Evolutionary conservation across 2,797 vertebrate genomes (phyloP), one percentile per base, ranked within the genome.

Genomic region (Acridotheres tristis): DNA sequence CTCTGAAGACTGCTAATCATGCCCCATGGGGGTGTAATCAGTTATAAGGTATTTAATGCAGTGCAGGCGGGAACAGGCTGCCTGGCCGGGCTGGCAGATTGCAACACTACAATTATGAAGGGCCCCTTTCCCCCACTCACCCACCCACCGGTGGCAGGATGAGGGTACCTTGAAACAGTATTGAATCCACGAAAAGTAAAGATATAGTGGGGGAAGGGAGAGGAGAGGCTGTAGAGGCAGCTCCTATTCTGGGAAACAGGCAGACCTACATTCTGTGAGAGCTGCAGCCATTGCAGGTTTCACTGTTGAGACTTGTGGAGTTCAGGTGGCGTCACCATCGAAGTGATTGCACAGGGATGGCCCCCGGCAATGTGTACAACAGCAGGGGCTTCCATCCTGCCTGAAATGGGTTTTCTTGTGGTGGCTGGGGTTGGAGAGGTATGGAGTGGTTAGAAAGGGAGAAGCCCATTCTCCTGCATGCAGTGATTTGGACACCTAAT

Each of bases 1-100:
- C 97, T 98, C 96, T 97, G 91, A 95, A 98, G 97, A 94, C 97
- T 98, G 96, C 97, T 98, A 98, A 98, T 98, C 97, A 94, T 98
- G 98, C 98, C 98, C 98, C 94, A 97, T 98, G 97, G 97, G 98
- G 97, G 95, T 98, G 95, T 98, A 98, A 98, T 98, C 97, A 97
- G 97, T 97, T 98, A 97, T 97, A 98, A 98, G 97, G 97, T 98
- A 98, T 98, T 98, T 98, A 98, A 97, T 97, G 97, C 80, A 88
- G 97, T 97, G 97, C 98, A 98, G 97, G 98, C 75, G 97, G 96
- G 97, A 98, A 98, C 98, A 98, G 97, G 97, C 97, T 42, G 97
- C 97, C 97, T 97, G 97, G 93, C 92, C 23, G 11, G 86, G 96
- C 96, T 97, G 97, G 97, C 96, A 97, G 96, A 98, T 98, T 98